Percentiles rank a stretch among this genome's conserved stretches.
phyloP scores from a whole-genome alignment of 1,140 invertebrate species.

The Drosophila trapezifrons region DNA sequence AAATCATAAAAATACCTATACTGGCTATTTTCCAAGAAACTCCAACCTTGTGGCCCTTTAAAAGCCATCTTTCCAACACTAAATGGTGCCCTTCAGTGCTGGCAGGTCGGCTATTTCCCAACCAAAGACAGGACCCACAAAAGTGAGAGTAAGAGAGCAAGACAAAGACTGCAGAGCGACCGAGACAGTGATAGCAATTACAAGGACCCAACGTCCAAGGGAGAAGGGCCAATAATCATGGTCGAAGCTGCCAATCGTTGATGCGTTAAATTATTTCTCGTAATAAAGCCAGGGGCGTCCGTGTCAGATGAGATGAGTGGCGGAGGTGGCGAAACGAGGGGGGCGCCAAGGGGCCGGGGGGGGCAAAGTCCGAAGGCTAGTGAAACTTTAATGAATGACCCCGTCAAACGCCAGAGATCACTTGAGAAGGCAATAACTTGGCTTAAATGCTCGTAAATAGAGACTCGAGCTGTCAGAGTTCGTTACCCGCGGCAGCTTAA shows the following conservation, averaged over 20 bases:
- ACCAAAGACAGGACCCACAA: not conserved
- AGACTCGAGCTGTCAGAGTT: not conserved
- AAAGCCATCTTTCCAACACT: not conserved
- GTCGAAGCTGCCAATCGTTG: conserved; percentile 55
- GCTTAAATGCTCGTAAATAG: conserved; percentile 22
- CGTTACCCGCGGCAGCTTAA: not conserved
- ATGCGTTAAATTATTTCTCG: conserved; percentile 76
- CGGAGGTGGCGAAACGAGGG: not conserved
- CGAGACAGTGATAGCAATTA: conserved; percentile 56
- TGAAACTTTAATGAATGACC: conserved; percentile 41
- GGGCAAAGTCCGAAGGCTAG: not conserved
- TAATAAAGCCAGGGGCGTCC: conserved; percentile 18
- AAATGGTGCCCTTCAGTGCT: not conserved
- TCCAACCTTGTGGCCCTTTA: too few relatives aligned
- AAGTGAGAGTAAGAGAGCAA: not conserved
- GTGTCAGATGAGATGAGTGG: not conserved
- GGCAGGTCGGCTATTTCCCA: not conserved
- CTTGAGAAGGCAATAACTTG: conserved; percentile 26
- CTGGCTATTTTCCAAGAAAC: too few relatives aligned
- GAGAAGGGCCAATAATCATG: conserved; percentile 56
- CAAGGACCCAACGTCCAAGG: conserved; percentile 4
- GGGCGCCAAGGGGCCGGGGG: too few relatives aligned
- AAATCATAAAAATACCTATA: too few relatives aligned
- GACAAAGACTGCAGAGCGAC: not conserved
- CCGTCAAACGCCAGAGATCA: conserved; percentile 31